These are phyloP conservation scores for Sipha flava DNA, from an alignment of 1,140 invertebrate genomes.

Conservation along the genomic window DNA sequence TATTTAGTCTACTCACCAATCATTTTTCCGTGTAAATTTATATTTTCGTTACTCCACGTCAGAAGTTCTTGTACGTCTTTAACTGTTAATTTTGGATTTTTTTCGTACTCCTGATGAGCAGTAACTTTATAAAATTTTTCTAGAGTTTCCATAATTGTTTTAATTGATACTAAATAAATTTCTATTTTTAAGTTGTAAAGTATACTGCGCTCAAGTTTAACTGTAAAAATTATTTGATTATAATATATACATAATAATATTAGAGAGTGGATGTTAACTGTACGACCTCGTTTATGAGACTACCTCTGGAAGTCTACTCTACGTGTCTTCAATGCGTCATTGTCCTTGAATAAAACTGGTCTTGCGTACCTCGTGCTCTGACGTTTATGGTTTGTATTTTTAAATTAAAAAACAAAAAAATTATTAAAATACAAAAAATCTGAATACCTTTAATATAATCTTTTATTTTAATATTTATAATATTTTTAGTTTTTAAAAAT, in stretches of 20 bases:
- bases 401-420: neutral
- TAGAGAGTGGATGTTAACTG: constrained; percentile 5
- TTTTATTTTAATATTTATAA: no score
- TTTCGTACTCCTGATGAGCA: constrained; percentile 4
- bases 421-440: no score
- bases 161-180: neutral
- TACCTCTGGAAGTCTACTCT: neutral
- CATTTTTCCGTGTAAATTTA: neutral
- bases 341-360: constrained; percentile 15
- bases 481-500: no score
- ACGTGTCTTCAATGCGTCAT: neutral
- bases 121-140: constrained; percentile 6
- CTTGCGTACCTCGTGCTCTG: neutral
- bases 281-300: constrained; percentile 9
- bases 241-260: neutral
- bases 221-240: neutral
- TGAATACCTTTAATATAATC: neutral
- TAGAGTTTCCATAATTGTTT: neutral
- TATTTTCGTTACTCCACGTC: neutral
- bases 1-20: neutral
- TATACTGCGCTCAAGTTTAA: neutral
- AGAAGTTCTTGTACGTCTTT: constrained; percentile 7
- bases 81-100: neutral
- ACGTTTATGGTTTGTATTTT: neutral
- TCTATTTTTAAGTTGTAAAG: neutral